phyloP scores from a whole-genome alignment of 2,888 invertebrate species.

The Torymus auratus region DNA sequence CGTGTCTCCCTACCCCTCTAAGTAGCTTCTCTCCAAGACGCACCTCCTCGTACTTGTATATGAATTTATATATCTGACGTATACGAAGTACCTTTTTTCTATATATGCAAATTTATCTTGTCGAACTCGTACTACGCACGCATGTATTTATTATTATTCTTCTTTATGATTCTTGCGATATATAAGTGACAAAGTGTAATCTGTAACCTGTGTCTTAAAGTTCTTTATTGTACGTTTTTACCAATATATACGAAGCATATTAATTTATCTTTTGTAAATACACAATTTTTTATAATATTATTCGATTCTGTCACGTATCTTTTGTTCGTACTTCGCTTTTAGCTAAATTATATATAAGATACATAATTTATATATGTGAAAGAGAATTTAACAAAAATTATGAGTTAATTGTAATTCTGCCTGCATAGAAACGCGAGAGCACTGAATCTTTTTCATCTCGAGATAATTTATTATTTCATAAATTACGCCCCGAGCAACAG shows the following conservation, averaged over 20 bases:
- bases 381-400: too few relatives aligned
- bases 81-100: not conserved
- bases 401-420: not conserved
- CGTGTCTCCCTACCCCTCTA: not conserved
- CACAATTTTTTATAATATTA: not conserved
- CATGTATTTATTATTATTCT: slow-evolving; percentile 13
- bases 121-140: slow-evolving; percentile 16
- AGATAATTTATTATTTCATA: not conserved
- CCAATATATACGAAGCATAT: too few relatives aligned
- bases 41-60: slow-evolving; percentile 6
- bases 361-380: too few relatives aligned
- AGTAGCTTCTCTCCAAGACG: slow-evolving; percentile 13
- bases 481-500: not conserved
- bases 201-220: too few relatives aligned
- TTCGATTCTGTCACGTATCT: not conserved
- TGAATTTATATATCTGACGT: too few relatives aligned
- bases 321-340: not conserved
- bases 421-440: not conserved
- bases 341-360: too few relatives aligned
- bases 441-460: not conserved
- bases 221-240: too few relatives aligned
- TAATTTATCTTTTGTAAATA: too few relatives aligned
- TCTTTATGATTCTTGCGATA: too few relatives aligned
- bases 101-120: slow-evolving; percentile 13
- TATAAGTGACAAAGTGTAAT: too few relatives aligned